Percentiles rank a stretch among this genome's conserved stretches.
phyloP scores from a whole-genome alignment of 2,797 vertebrate genomes.

The Hafferia zeledoni region DNA sequence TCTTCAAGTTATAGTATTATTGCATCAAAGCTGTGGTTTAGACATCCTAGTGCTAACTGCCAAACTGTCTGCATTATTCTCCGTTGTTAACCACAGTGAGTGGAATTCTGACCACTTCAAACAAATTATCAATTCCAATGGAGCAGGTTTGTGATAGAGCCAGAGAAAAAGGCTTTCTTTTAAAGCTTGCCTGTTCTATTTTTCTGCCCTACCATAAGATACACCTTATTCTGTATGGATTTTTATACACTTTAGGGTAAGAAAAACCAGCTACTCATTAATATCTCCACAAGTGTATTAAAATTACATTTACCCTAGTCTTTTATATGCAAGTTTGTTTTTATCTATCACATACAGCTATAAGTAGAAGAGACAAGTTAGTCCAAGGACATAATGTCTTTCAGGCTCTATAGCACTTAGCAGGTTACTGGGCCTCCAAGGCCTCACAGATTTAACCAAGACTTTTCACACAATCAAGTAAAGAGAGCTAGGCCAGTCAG shows the following conservation, averaged over 20 bases:
- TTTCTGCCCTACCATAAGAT: not conserved
- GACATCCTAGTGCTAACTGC: not conserved
- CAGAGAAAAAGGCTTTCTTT: conserved; percentile 1
- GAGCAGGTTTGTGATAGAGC: not conserved
- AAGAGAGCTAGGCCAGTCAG: conserved; percentile 79
- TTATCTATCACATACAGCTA: conserved; percentile 58
- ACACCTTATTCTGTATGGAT: not conserved
- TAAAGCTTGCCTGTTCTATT: not conserved
- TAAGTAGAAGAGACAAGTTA: conserved; percentile 75
- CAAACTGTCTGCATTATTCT: conserved; percentile 15
- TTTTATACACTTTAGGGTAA: not conserved
- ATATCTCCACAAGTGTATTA: not conserved
- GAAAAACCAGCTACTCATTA: conserved; percentile 42
- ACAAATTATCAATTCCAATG: conserved; percentile 2
- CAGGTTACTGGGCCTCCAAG: conserved; percentile 84
- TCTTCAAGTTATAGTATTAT: conserved; percentile 1
- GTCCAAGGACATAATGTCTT: conserved; percentile 92
- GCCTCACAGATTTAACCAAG: conserved; percentile 88
- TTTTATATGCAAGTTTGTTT: conserved; percentile 13
- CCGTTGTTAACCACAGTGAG: not conserved
- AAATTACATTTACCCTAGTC: conserved; percentile 25
- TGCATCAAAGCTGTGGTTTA: conserved; percentile 9
- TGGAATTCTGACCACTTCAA: conserved; percentile 14
- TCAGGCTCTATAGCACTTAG: conserved; percentile 91
- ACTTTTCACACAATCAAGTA: conserved; percentile 98